Evolutionary conservation across 2,113 vertebrate genomes (phyloP).

Genomic region (Isichthys henryi): DNA sequence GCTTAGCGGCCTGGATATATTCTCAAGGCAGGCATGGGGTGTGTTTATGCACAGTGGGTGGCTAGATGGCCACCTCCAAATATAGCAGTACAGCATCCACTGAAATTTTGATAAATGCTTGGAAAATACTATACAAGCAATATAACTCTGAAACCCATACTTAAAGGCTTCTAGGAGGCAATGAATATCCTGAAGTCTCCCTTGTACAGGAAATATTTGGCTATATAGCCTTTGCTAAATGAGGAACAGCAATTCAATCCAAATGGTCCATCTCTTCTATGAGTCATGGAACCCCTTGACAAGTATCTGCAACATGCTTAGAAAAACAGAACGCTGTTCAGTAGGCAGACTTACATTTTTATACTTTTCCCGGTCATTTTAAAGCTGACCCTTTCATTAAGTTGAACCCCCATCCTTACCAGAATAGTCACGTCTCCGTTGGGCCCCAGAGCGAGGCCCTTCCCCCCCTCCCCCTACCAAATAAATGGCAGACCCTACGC

Average conservation of each 20-base stretch:
- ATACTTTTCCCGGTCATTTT: neutral
- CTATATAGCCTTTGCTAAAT: neutral
- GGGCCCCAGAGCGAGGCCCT: neutral
- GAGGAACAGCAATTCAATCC: neutral
- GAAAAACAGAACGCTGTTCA: neutral
- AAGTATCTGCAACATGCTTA: neutral
- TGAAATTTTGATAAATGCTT: neutral
- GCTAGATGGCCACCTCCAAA: neutral
- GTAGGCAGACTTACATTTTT: neutral
- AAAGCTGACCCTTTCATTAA: neutral
- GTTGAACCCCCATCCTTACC: neutral
- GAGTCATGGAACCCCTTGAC: neutral
- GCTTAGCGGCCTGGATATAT: neutral
- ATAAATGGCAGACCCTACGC: neutral
- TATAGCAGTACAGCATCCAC: neutral
- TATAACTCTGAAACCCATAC: neutral
- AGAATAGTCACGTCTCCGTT: neutral
- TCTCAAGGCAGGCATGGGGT: neutral
- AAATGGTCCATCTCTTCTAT: neutral
- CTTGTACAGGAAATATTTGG: neutral
- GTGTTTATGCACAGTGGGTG: neutral
- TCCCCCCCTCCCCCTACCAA: neutral
- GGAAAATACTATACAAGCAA: neutral
- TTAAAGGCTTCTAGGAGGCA: neutral
- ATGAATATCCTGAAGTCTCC: neutral